phyloP scores from a whole-genome alignment of 2,113 vertebrate genomes.

The Rhinoptilus africanus region DNA sequence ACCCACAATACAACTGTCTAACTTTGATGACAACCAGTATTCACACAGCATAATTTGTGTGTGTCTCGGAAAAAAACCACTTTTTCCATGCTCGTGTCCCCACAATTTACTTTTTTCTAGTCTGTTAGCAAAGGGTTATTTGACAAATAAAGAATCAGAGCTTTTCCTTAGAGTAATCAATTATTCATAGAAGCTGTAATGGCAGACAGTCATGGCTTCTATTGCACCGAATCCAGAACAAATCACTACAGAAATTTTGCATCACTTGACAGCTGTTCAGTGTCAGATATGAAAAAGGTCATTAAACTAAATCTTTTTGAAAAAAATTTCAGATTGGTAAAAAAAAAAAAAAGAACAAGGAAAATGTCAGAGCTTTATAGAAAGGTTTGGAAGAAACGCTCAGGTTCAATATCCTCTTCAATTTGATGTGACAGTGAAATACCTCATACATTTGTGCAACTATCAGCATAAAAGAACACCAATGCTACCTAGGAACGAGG shows the following conservation, averaged over 20 bases:
- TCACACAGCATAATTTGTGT: not conserved
- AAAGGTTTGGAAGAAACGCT: not conserved
- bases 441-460: not conserved
- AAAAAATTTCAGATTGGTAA: not conserved
- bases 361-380: not conserved
- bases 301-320: not conserved
- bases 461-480: not conserved
- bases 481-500: not conserved
- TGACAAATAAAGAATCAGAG: conserved; percentile 10
- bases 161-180: conserved; percentile 24
- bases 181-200: conserved; percentile 17
- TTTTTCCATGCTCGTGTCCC: not conserved
- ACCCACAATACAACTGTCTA: not conserved
- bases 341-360: not conserved
- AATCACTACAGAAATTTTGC: not conserved
- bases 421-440: not conserved
- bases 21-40: not conserved
- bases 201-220: not conserved
- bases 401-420: not conserved
- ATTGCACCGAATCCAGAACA: not conserved
- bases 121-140: not conserved
- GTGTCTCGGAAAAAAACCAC: not conserved
- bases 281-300: not conserved
- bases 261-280: conserved; percentile 8
- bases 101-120: not conserved